phyloP scores from a whole-genome alignment of 92 coral and sea anemone species.

The Porites evermanni region DNA sequence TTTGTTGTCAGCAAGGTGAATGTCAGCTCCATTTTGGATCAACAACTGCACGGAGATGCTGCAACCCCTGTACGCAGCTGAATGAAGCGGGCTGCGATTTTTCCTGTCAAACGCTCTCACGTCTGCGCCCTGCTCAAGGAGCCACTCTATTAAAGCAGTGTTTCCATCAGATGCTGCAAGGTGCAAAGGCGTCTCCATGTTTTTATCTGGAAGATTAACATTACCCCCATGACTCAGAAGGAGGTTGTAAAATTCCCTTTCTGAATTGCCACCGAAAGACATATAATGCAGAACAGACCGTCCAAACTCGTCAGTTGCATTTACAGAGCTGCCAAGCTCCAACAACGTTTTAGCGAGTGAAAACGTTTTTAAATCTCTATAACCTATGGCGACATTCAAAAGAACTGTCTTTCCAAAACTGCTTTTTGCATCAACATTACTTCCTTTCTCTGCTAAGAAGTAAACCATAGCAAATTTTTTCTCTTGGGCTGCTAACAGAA shows the following conservation, averaged over 20 bases:
- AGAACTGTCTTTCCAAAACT: background rate
- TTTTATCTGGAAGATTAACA: background rate
- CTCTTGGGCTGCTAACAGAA: background rate
- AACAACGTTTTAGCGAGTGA: background rate
- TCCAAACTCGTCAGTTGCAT: conserved; percentile 4
- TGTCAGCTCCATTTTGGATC: conserved; percentile 5
- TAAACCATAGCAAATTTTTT: background rate
- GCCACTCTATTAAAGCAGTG: background rate
- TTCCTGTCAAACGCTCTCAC: background rate
- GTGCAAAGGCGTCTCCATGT: background rate
- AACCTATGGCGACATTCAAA: background rate
- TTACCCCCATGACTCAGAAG: background rate
- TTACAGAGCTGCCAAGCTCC: background rate
- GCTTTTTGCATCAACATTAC: background rate
- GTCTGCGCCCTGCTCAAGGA: conserved; percentile 13
- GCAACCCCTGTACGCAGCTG: background rate
- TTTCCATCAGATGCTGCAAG: background rate
- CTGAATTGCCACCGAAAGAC: background rate
- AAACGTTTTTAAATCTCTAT: background rate
- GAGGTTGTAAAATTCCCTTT: background rate
- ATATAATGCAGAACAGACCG: background rate
- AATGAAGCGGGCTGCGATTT: background rate
- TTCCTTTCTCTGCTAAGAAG: background rate
- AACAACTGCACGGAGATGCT: background rate
- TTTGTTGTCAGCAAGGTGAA: background rate